Conservation (phyloP, 2,113 vertebrate species). For the Carassius auratus region DNA sequence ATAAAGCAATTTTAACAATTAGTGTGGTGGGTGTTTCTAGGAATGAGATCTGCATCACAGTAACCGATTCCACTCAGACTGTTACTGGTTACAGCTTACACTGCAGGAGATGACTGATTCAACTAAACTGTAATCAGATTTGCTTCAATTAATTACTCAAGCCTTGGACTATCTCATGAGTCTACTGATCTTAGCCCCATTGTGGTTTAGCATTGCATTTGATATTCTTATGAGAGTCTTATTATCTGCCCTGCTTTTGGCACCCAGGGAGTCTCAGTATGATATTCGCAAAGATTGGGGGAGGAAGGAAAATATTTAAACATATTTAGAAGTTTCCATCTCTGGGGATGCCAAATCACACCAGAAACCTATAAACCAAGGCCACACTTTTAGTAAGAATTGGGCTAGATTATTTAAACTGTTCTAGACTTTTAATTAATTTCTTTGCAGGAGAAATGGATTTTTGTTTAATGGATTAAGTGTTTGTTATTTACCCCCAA, state of each 20-base stretch:
- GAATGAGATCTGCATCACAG: background rate
- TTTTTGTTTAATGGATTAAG: too few relatives aligned
- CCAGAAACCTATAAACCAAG: too few relatives aligned
- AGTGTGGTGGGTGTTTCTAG: background rate
- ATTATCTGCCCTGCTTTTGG: background rate
- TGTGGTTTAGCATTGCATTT: background rate
- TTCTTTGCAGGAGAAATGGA: too few relatives aligned
- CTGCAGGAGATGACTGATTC: background rate
- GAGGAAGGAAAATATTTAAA: slow-evolving; percentile 64
- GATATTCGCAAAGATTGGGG: slow-evolving; percentile 57
- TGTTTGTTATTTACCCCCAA: too few relatives aligned
- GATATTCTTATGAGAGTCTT: background rate
- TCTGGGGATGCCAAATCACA: slow-evolving; percentile 26
- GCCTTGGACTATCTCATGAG: too few relatives aligned
- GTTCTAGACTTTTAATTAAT: too few relatives aligned
- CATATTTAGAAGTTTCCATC: slow-evolving; percentile 54
- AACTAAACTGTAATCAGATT: background rate
- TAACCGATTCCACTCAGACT: background rate
- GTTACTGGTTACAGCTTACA: background rate
- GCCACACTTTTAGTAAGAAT: too few relatives aligned
- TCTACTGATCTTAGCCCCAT: background rate
- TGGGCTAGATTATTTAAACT: too few relatives aligned
- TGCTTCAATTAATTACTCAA: too few relatives aligned
- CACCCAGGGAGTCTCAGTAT: background rate
- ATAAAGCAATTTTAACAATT: background rate